Percentiles rank a stretch among this genome's conserved stretches.
phyloP scores from a whole-genome alignment of 2,888 invertebrate genomes.

The Eupithecia exiguata region DNA sequence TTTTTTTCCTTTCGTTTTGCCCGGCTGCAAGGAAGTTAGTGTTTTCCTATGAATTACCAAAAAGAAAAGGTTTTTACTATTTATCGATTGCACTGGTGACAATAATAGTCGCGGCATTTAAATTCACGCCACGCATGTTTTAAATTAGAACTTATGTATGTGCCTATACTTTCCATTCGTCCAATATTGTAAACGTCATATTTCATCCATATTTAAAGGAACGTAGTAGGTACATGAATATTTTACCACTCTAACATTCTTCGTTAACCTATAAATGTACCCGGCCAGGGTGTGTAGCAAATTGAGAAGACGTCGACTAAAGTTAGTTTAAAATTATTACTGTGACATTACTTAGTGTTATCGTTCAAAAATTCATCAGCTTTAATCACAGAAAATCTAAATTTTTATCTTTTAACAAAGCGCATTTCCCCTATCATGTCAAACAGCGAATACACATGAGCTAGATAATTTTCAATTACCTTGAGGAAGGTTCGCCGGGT shows the following conservation, averaged over 20 bases:
- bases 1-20: neutral
- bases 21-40: neutral
- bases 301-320: too few relatives aligned
- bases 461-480: conserved; percentile 19
- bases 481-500: conserved; percentile 1
- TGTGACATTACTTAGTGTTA: too few relatives aligned
- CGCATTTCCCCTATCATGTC: neutral
- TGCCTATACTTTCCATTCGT: too few relatives aligned
- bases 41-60: neutral
- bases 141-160: too few relatives aligned
- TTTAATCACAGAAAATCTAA: neutral
- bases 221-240: too few relatives aligned
- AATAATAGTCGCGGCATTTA: neutral
- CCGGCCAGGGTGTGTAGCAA: too few relatives aligned
- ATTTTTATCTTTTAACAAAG: neutral
- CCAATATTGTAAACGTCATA: too few relatives aligned
- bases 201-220: too few relatives aligned
- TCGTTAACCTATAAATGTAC: too few relatives aligned
- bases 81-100: neutral
- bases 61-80: neutral
- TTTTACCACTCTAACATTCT: too few relatives aligned
- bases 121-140: neutral
- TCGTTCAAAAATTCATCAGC: neutral
- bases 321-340: too few relatives aligned
- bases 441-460: neutral